Evolutionary conservation across 2,888 invertebrate species (phyloP).

Genomic region (Pantelozetes paolii): DNA sequence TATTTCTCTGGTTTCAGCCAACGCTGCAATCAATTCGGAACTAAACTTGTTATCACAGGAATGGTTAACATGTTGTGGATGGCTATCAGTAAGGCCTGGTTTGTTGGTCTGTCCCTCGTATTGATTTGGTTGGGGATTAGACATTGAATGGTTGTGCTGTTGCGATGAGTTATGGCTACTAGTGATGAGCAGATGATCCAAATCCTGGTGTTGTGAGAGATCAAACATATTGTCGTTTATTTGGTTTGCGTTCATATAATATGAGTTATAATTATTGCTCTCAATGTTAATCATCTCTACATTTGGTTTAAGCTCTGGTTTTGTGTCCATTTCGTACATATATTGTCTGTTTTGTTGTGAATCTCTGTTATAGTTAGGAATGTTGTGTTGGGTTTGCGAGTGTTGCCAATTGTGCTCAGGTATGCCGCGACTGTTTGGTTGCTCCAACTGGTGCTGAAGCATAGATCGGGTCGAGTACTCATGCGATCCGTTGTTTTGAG

Average conservation of each 20-base stretch:
- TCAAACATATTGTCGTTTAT: slow-evolving; percentile 7
- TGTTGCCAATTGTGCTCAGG: neutral
- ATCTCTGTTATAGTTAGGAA: slow-evolving; percentile 15
- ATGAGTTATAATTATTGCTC: slow-evolving; percentile 8
- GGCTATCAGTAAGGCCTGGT: slow-evolving; percentile 40
- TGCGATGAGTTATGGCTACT: slow-evolving; percentile 26
- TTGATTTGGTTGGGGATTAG: neutral
- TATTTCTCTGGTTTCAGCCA: slow-evolving; percentile 47
- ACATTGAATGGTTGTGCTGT: slow-evolving; percentile 19
- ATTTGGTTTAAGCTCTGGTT: slow-evolving; percentile 32
- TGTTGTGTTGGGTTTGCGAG: slow-evolving; percentile 6
- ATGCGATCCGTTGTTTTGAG: slow-evolving; percentile 43
- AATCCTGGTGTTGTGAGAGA: slow-evolving; percentile 3
- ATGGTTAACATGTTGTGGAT: slow-evolving; percentile 45
- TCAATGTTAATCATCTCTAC: slow-evolving; percentile 15
- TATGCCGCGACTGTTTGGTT: slow-evolving; percentile 27
- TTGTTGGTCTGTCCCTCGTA: neutral
- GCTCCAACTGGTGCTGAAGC: slow-evolving; percentile 41
- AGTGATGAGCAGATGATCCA: neutral
- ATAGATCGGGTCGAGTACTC: slow-evolving; percentile 29
- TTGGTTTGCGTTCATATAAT: slow-evolving; percentile 9
- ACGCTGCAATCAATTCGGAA: slow-evolving; percentile 47
- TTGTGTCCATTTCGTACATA: neutral
- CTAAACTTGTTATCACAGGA: slow-evolving; percentile 43
- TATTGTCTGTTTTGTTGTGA: slow-evolving; percentile 1